Conservation (phyloP, 2,113 vertebrate species). For the Calidris pugnax region DNA sequence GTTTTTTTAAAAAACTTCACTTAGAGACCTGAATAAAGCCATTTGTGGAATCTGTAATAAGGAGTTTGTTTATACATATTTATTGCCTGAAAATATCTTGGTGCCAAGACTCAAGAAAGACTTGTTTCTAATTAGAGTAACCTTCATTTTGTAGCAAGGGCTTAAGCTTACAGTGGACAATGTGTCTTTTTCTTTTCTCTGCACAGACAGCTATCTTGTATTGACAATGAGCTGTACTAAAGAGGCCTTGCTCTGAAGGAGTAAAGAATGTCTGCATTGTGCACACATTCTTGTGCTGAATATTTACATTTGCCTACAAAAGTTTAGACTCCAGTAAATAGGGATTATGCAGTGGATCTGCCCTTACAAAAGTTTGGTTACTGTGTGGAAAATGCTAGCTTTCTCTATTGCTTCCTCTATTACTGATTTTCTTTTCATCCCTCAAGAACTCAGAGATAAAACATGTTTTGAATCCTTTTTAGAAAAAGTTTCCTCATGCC, state of each 20-base stretch:
- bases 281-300: conserved; percentile 45
- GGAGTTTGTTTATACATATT: background rate
- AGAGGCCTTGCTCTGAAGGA: conserved; percentile 10
- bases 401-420: conserved; percentile 10
- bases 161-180: background rate
- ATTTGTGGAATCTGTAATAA: background rate
- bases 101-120: background rate
- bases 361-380: conserved; percentile 43
- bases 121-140: conserved; percentile 5
- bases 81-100: background rate
- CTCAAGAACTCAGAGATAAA: background rate
- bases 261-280: conserved; percentile 25
- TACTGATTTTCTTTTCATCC: conserved; percentile 25
- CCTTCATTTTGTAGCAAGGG: background rate
- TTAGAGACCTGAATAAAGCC: background rate
- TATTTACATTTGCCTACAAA: conserved; percentile 57
- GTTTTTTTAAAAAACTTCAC: background rate
- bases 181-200: conserved; percentile 8
- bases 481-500: background rate
- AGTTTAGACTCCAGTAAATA: conserved; percentile 48
- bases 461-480: background rate
- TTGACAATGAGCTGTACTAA: background rate
- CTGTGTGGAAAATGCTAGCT: background rate
- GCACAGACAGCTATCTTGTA: background rate
- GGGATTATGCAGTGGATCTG: conserved; percentile 5